A percentile compares a stretch with the other conserved stretches of the same genome.
Conservation (phyloP, 1,140 invertebrate genomes). For the Orussus abietinus region DNA sequence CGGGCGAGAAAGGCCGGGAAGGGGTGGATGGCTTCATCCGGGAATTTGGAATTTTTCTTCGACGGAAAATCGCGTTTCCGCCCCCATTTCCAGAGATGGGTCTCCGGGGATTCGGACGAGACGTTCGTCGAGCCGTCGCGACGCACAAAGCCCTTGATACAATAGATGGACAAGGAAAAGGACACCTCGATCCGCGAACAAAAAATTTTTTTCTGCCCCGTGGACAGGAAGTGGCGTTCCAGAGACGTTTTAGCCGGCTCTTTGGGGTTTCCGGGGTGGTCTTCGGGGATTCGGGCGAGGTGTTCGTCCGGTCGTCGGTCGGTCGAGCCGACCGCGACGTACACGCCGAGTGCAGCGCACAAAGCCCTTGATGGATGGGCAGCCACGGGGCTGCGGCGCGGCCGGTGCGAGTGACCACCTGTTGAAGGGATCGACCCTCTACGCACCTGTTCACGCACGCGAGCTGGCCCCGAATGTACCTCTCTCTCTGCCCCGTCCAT, state of each 20-base stretch:
- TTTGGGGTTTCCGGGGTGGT: neutral
- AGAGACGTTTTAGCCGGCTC: too few relatives aligned
- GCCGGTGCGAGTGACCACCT: conserved; percentile 49
- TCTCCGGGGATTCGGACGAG: too few relatives aligned
- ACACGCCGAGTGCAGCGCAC: conserved; percentile 30
- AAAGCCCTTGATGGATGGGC: conserved; percentile 51
- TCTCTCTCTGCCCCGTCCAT: neutral
- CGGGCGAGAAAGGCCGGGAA: conserved; percentile 16
- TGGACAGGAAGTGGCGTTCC: neutral
- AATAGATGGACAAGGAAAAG: neutral
- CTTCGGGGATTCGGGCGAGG: conserved; percentile 6
- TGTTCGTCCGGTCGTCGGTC: conserved; percentile 19
- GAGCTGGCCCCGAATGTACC: conserved; percentile 16
- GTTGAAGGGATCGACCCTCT: conserved; percentile 42
- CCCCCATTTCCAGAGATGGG: too few relatives aligned
- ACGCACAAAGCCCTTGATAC: too few relatives aligned
- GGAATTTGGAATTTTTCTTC: conserved; percentile 5
- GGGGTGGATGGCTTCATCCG: conserved; percentile 15
- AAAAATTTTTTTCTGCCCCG: neutral
- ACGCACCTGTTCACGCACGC: conserved; percentile 48
- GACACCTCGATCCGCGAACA: too few relatives aligned
- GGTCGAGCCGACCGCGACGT: conserved; percentile 25
- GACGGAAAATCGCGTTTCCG: conserved; percentile 2
- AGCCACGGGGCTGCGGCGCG: conserved; percentile 42
- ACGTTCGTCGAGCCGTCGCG: too few relatives aligned